Percentiles rank a stretch among this genome's conserved stretches.
Conservation (phyloP, 37 sponge, comb jelly and placozoan genomes). For the Aphrocallistes beatrix region DNA sequence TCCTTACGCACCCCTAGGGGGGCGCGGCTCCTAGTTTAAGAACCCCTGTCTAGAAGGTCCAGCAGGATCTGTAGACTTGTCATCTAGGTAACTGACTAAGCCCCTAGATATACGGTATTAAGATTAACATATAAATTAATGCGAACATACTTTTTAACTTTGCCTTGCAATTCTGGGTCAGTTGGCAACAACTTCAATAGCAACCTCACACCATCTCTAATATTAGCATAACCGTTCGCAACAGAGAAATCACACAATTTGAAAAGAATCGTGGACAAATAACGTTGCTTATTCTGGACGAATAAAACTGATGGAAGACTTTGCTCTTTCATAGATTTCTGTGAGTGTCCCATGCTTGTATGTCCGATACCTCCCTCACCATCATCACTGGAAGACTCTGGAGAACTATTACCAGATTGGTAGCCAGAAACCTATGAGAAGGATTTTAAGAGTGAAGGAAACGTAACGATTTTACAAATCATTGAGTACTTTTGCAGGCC, state of each 20-base stretch:
- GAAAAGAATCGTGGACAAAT: constrained; percentile 35
- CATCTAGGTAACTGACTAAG: too few relatives aligned
- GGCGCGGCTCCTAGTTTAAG: too few relatives aligned
- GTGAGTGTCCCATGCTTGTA: background rate
- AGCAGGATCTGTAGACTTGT: too few relatives aligned
- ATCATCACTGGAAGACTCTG: background rate
- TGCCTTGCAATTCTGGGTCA: constrained; percentile 22
- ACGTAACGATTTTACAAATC: too few relatives aligned
- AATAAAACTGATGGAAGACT: background rate
- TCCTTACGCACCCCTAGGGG: too few relatives aligned
- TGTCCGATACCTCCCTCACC: background rate
- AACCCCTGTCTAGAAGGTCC: too few relatives aligned
- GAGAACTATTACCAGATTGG: background rate
- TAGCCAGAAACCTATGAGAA: background rate
- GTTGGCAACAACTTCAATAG: constrained; percentile 61
- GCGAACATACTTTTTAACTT: background rate
- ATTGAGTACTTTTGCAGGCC: too few relatives aligned
- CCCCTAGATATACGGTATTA: too few relatives aligned
- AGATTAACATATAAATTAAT: too few relatives aligned
- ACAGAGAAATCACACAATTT: constrained; percentile 63
- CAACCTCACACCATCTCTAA: constrained; percentile 49
- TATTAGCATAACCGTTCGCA: constrained; percentile 10
- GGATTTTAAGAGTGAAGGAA: background rate
- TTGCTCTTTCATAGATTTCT: background rate
- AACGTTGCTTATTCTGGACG: background rate